Evolutionary conservation across 2,888 invertebrate genomes (phyloP).

Genomic region (Linyphia triangularis): DNA sequence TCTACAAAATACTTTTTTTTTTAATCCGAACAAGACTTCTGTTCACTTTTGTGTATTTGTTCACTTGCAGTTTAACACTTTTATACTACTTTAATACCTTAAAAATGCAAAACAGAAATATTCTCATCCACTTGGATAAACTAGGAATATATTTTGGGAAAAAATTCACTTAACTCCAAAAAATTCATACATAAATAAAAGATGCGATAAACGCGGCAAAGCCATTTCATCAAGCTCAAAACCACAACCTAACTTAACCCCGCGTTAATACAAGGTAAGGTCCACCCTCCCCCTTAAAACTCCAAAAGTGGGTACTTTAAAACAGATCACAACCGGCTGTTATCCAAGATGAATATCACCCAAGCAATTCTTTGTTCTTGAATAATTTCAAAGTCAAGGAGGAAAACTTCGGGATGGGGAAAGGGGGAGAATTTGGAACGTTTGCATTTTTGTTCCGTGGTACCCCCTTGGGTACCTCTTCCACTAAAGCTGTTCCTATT

Average conservation of each 20-base stretch:
- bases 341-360: slow-evolving; percentile 60
- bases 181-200: neutral
- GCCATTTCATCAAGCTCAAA: neutral
- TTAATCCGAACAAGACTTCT: too few relatives aligned
- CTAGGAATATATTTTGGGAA: too few relatives aligned
- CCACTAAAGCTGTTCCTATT: neutral
- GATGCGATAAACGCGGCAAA: neutral
- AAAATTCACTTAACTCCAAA: too few relatives aligned
- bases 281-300: neutral
- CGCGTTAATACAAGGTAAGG: neutral
- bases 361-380: slow-evolving; percentile 48
- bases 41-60: too few relatives aligned
- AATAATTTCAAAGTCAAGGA: slow-evolving; percentile 57
- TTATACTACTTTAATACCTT: too few relatives aligned
- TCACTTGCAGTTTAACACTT: too few relatives aligned
- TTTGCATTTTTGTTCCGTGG: slow-evolving; percentile 17
- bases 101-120: too few relatives aligned
- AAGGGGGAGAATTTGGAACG: neutral
- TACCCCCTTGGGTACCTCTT: neutral
- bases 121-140: too few relatives aligned
- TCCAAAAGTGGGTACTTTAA: neutral
- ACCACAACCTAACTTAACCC: neutral
- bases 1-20: too few relatives aligned
- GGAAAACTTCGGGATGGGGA: neutral
- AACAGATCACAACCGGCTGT: slow-evolving; percentile 68